These are phyloP conservation scores for Phasianus colchicus DNA, from an alignment of 2,113 vertebrate genomes.

Conservation along the genomic window DNA sequence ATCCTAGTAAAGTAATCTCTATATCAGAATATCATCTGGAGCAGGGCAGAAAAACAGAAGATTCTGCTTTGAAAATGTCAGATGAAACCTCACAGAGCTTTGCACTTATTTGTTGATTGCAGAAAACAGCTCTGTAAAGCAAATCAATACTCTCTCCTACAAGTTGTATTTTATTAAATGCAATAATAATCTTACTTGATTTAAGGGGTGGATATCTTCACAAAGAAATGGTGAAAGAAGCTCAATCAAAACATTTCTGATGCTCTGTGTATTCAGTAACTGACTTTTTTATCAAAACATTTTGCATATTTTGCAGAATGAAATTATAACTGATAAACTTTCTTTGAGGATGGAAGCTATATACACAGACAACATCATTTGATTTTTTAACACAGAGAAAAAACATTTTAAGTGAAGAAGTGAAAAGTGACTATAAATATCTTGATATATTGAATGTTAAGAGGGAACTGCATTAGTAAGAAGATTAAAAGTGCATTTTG, in stretches of 20 bases:
- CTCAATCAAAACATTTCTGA: background rate
- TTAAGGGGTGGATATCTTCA: background rate
- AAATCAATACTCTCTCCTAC: background rate
- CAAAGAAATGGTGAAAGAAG: background rate
- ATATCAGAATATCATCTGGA: background rate
- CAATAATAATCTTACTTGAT: background rate
- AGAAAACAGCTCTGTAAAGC: background rate
- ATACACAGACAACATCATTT: background rate
- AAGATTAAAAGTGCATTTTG: conserved; percentile 11
- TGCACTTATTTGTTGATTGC: background rate
- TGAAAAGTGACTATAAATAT: conserved; percentile 2
- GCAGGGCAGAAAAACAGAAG: background rate
- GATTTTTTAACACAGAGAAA: background rate
- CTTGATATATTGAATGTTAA: background rate
- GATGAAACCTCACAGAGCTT: background rate
- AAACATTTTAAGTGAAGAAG: background rate
- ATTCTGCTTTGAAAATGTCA: background rate
- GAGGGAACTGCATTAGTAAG: background rate
- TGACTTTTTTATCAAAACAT: background rate
- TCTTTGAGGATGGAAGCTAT: background rate
- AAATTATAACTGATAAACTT: background rate
- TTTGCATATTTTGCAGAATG: background rate
- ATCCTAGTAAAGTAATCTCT: background rate
- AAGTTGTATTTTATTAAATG: background rate
- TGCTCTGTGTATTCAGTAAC: background rate